phyloP scores from a whole-genome alignment of 2,113 vertebrate species.

The Prunella fulvescens region DNA sequence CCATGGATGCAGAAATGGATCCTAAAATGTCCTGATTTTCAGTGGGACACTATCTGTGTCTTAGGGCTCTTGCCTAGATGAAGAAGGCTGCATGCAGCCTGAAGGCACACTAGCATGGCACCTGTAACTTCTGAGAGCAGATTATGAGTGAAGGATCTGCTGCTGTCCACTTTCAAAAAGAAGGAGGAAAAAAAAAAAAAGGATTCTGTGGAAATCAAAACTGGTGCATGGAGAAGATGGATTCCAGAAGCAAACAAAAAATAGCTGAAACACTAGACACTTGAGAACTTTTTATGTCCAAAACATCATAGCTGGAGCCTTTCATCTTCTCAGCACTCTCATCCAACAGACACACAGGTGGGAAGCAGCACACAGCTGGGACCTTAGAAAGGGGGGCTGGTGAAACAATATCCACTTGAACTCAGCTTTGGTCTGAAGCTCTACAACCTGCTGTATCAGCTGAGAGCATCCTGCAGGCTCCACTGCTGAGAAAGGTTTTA shows the following conservation, averaged over 20 bases:
- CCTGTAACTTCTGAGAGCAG: not conserved
- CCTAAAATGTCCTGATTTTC: not conserved
- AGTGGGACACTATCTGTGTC: not conserved
- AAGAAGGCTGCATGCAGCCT: not conserved
- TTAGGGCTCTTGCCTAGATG: not conserved
- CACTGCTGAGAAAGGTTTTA: not conserved
- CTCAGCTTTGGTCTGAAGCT: not conserved
- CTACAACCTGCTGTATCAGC: not conserved
- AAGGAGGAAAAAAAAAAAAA: not conserved
- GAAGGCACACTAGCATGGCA: not conserved
- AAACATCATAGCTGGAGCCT: not conserved
- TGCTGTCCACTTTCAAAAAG: not conserved
- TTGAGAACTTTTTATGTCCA: not conserved
- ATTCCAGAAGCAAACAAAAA: not conserved
- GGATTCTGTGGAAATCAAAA: not conserved
- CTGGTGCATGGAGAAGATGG: not conserved
- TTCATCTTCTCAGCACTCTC: not conserved
- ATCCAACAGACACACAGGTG: not conserved
- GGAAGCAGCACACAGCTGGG: not conserved
- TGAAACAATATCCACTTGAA: not conserved
- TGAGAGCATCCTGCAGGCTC: not conserved
- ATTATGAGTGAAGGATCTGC: not conserved
- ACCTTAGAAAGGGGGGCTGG: not conserved
- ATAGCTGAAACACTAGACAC: not conserved
- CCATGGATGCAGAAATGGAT: fast-evolving